Base-by-base conservation (phyloP, 2,113 vertebrate species). In the Amphiprion ocellaris region DNA sequence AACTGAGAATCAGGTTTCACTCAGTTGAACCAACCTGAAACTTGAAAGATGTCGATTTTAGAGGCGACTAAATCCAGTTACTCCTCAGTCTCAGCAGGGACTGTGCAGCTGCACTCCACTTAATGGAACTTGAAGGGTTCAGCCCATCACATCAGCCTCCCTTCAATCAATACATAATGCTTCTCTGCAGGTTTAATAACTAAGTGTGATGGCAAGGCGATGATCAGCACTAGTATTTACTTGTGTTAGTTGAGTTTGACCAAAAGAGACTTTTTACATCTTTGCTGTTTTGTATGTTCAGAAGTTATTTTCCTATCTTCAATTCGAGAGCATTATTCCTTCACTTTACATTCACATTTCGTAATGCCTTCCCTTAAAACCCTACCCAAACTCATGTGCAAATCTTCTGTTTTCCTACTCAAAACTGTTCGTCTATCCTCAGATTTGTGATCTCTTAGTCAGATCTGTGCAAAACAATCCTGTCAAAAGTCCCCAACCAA, bases 21-120 rank as follows among this genome's bases (percentile, higher is more conserved):
- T 61, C 37, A 23, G 15, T 55, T 30, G 79, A 60, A 70, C 28
- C 30, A 53, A 11, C 14, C 49, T 69, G 54, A 69, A 82, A 82
- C 49, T 74, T 69, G 33, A 74, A 47, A 41, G 77, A 5, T 10
- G 9, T 75, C 73, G 53, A 37, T 83, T 80, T 69, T 14, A 33
- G 21, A 69, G 7, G 54, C 26, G 7, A 52, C 46, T 50, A 78
- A 85, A 81, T 67, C 50, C 46, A 53, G 50, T 87, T 80, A 85
- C 39, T 33, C 67, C 68, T 60, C 78, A 58, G 52, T 84, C 82
- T 72, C 67, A 78, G 53, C 50, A 12, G 72, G 70, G 24, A 6
- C 74, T 58, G 23, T 85, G 72, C 67, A 81, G 74, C 77, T 85
- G 79, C 66, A 67, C 74, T 79, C 73, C 11, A 2, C 26, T 73